Evolutionary conservation across 2,888 invertebrate genomes (phyloP).

Genomic region (Vanessa cardui): DNA sequence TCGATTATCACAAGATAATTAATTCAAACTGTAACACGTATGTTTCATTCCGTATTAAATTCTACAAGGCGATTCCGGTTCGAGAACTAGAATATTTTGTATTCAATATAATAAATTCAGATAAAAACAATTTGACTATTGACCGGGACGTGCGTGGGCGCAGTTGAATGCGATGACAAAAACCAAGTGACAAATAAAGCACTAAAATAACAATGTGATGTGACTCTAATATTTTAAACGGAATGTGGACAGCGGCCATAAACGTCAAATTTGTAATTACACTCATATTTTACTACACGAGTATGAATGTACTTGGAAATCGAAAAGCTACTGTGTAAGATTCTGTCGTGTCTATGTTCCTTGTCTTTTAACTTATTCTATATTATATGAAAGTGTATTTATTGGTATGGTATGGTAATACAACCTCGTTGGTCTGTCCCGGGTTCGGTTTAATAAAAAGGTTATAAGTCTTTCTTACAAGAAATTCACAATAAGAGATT

Average conservation of each 20-base stretch:
- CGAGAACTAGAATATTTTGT: constrained; percentile 2
- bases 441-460: too few relatives aligned
- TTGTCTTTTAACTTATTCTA: background rate
- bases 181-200: constrained; percentile 50
- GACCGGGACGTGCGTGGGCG: constrained; percentile 53
- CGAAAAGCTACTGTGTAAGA: constrained; percentile 4
- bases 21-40: too few relatives aligned
- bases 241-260: constrained; percentile 30
- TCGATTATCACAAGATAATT: too few relatives aligned
- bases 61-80: background rate
- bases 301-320: constrained; percentile 10
- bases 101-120: constrained; percentile 26
- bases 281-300: constrained; percentile 23
- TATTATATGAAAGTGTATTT: background rate
- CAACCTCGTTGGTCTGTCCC: too few relatives aligned
- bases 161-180: constrained; percentile 52
- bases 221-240: constrained; percentile 31
- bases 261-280: constrained; percentile 33
- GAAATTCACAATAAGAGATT: too few relatives aligned
- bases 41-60: background rate
- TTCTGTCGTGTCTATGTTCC: background rate
- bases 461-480: too few relatives aligned
- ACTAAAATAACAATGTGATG: constrained; percentile 40
- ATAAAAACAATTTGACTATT: constrained; percentile 53
- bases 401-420: too few relatives aligned